Percentiles rank a stretch among this genome's conserved stretches.
Conservation (phyloP, 2,113 vertebrate genomes). For the Cariama cristata region DNA sequence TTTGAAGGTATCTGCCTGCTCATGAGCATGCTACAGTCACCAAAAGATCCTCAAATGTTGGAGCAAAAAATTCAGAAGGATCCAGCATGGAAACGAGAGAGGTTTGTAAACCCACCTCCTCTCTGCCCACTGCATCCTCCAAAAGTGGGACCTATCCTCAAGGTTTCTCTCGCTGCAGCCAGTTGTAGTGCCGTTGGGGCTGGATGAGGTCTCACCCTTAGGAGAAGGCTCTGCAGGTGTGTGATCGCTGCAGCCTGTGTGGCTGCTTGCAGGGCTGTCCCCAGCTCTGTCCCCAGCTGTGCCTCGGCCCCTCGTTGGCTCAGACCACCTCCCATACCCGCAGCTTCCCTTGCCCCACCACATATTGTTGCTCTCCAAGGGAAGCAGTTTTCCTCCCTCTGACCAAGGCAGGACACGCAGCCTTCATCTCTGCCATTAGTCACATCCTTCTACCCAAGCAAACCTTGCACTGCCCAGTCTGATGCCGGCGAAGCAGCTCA, state of each 20-base stretch:
- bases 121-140: background rate
- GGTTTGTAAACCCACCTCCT: background rate
- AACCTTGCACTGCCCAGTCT: accelerated
- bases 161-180: background rate
- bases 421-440: accelerated
- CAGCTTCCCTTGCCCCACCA: no score
- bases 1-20: background rate
- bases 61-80: background rate
- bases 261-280: accelerated
- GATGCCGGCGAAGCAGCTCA: background rate
- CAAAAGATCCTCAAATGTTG: background rate
- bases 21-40: background rate
- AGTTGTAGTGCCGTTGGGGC: background rate
- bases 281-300: background rate
- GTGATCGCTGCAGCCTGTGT: background rate
- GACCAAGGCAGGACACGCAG: accelerated
- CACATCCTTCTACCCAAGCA: accelerated
- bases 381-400: accelerated
- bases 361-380: accelerated
- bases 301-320: background rate
- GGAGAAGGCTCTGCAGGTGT: background rate
- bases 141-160: background rate
- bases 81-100: background rate
- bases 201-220: background rate
- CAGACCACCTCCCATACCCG: background rate